Percentiles rank a stretch among this genome's conserved stretches.
These are phyloP conservation scores for Limanda limanda DNA, from an alignment of 2,113 vertebrate genomes.

Conservation along the genomic window DNA sequence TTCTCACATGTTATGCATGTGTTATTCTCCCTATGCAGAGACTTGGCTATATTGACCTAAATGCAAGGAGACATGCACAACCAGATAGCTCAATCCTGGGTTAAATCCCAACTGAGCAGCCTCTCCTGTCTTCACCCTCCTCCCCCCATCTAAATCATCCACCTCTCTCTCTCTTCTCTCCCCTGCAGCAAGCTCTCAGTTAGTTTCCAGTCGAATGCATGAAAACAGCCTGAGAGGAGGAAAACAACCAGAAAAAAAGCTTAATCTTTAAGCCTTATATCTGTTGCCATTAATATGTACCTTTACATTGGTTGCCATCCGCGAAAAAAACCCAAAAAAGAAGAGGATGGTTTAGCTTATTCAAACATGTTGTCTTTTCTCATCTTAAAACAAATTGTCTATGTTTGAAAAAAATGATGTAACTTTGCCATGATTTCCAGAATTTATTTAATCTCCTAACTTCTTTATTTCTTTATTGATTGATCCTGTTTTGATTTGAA, in stretches of 20 bases:
- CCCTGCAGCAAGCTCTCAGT: conserved; percentile 12
- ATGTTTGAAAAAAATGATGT: no score
- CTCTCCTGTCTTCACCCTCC: conserved; percentile 48
- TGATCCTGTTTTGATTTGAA: no score
- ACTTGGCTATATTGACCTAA: neutral
- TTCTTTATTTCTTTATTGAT: no score
- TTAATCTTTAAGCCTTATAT: no score
- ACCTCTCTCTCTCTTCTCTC: conserved; percentile 16
- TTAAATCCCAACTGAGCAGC: conserved; percentile 52
- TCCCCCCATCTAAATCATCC: conserved; percentile 56
- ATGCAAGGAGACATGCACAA: neutral
- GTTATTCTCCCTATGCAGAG: neutral
- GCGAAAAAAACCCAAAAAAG: no score
- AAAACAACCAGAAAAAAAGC: conserved; percentile 15
- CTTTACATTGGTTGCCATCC: no score
- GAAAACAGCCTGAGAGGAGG: conserved; percentile 29
- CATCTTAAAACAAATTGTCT: no score
- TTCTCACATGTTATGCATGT: neutral
- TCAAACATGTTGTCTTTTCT: no score
- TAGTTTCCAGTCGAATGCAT: conserved; percentile 23
- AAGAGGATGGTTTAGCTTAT: no score
- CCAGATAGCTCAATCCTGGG: neutral
- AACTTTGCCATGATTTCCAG: no score
- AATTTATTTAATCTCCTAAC: no score
- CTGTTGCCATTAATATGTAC: no score